Evolutionary conservation across 2,797 vertebrate species (phyloP).

Genomic region (Mus caroli): DNA sequence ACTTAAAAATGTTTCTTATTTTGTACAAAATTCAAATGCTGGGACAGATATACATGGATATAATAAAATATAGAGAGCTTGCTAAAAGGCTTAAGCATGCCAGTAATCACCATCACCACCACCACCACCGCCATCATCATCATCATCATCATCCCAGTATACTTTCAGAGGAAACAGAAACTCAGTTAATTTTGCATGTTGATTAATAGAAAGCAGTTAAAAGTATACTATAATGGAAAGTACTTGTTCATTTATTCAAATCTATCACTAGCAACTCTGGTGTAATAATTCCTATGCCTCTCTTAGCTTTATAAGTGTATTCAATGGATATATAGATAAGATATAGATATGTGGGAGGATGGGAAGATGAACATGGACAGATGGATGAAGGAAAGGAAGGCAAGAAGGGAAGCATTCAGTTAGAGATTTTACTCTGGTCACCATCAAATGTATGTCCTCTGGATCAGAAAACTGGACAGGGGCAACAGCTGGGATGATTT

Average conservation of each 20-base stretch:
- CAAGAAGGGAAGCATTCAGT: not conserved
- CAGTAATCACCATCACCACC: not conserved
- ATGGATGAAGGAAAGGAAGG: not conserved
- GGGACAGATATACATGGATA: not conserved
- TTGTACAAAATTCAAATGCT: not conserved
- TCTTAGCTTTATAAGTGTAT: not conserved
- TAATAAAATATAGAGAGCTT: not conserved
- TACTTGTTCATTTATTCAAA: not conserved
- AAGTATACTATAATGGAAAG: not conserved
- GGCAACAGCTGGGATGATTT: constrained; percentile 14
- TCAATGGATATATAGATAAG: not conserved
- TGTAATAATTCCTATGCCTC: not conserved
- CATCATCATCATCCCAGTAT: not conserved
- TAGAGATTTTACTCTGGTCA: constrained; percentile 5
- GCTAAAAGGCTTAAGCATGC: not conserved
- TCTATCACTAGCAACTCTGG: not conserved
- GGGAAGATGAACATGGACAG: not conserved
- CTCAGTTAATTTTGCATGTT: not conserved
- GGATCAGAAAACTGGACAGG: not conserved
- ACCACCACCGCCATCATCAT: not conserved
- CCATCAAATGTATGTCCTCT: not conserved
- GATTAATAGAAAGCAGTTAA: not conserved
- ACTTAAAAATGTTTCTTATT: constrained; percentile 15
- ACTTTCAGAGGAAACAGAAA: not conserved
- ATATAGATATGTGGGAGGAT: not conserved